These are phyloP conservation scores for Germaria angustata DNA, from an alignment of 2,888 invertebrate genomes.

Conservation along the genomic window DNA sequence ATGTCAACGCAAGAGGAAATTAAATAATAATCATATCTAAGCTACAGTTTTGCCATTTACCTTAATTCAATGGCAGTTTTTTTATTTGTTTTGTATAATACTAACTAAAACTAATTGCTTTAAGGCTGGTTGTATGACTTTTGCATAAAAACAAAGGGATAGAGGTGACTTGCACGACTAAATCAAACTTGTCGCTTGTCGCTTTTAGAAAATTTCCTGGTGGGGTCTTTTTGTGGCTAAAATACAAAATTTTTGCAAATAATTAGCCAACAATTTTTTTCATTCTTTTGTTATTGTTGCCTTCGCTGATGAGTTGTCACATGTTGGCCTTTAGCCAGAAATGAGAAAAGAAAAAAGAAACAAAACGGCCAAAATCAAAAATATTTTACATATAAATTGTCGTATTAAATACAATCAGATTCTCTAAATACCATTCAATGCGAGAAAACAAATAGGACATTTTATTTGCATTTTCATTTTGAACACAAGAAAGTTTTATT, in stretches of 20 bases:
- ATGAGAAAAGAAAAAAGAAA: not conserved
- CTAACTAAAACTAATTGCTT: constrained; percentile 51
- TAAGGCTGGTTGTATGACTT: not conserved
- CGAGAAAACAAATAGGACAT: not conserved
- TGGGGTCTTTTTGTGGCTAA: constrained; percentile 38
- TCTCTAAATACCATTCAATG: constrained; percentile 57
- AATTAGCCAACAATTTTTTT: constrained; percentile 41
- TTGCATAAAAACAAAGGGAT: not conserved
- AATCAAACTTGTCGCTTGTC: constrained; percentile 3
- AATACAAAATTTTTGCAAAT: constrained; percentile 52
- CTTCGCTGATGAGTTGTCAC: constrained; percentile 45
- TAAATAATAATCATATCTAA: constrained; percentile 1
- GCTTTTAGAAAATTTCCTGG: not conserved
- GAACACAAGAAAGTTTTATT: not conserved
- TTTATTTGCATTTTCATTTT: constrained; percentile 23
- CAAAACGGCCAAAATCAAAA: constrained; percentile 14
- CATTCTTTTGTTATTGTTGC: constrained; percentile 2
- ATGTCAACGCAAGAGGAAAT: not conserved
- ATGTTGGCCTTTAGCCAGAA: constrained; percentile 62
- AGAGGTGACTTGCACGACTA: constrained; percentile 14
- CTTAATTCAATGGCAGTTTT: constrained; percentile 57
- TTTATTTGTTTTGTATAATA: not conserved
- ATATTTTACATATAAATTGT: constrained; percentile 46
- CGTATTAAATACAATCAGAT: constrained; percentile 63
- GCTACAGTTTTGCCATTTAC: constrained; percentile 35